A percentile compares a stretch with the other conserved stretches of the same genome.
Evolutionary conservation across 2,797 vertebrate genomes (phyloP).

Genomic region (Takifugu rubripes): DNA sequence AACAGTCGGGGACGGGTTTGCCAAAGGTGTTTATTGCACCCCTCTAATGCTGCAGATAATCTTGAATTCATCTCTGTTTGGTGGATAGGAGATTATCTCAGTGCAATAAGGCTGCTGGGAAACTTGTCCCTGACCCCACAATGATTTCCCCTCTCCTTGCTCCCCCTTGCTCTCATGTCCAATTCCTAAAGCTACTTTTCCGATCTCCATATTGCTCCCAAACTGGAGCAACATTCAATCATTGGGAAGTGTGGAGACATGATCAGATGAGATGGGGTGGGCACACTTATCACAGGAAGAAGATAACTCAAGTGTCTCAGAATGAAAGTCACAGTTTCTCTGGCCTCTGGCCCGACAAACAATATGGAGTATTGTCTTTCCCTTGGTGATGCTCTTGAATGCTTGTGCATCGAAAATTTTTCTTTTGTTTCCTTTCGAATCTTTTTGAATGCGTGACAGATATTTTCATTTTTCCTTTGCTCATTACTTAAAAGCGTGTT

Average conservation of each 20-base stretch:
- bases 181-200: conserved; percentile 47
- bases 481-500: conserved; percentile 15
- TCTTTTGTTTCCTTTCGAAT: conserved; percentile 14
- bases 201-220: conserved; percentile 67
- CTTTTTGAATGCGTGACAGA: conserved; percentile 48
- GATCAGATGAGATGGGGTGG: conserved; percentile 15
- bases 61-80: conserved; percentile 47
- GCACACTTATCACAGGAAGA: conserved; percentile 29
- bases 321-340: conserved; percentile 11
- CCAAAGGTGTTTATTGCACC: conserved; percentile 62
- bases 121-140: conserved; percentile 57
- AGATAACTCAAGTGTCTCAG: conserved; percentile 1
- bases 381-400: conserved; percentile 57
- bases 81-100: conserved; percentile 66
- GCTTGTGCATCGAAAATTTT: conserved; percentile 41
- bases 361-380: conserved; percentile 63
- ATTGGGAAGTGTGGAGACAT: conserved; percentile 28
- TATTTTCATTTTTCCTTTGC: conserved; percentile 24
- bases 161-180: conserved; percentile 43
- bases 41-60: conserved; percentile 51
- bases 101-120: conserved; percentile 65
- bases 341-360: conserved; percentile 35
- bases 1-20: conserved; percentile 61
- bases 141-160: conserved; percentile 58
- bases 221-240: conserved; percentile 45